phyloP scores from a whole-genome alignment of 2,113 vertebrate genomes.

The Scartelaos histophorus region DNA sequence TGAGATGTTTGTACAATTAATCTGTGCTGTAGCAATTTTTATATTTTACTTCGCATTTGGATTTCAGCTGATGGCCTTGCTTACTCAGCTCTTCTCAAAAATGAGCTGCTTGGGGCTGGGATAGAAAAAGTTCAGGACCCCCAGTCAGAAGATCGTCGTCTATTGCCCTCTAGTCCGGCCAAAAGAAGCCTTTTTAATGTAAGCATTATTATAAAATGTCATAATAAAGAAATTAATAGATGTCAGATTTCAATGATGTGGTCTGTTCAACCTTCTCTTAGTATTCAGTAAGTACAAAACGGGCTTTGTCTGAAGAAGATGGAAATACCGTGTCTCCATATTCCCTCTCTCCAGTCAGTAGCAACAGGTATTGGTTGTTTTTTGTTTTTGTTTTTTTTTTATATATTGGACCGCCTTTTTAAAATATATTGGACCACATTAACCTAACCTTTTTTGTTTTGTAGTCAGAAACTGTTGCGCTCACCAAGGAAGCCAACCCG shows the following conservation, averaged over 20 bases:
- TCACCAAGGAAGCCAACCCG: constrained; percentile 95
- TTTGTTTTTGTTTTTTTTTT: background rate
- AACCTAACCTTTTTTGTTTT: constrained; percentile 8
- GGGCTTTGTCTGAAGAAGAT: constrained; percentile 88
- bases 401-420: background rate
- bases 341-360: constrained; percentile 96
- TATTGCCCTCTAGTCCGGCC: constrained; percentile 92
- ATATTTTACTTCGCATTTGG: constrained; percentile 15
- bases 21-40: constrained; percentile 29
- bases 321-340: constrained; percentile 95
- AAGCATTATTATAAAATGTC: constrained; percentile 21
- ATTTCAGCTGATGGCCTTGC: constrained; percentile 86
- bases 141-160: constrained; percentile 91
- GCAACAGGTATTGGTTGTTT: constrained; percentile 85
- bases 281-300: constrained; percentile 94
- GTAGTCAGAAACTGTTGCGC: constrained; percentile 91
- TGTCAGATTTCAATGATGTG: too few species aligned
- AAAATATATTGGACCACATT: too few species aligned
- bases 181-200: constrained; percentile 96
- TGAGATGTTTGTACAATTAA: constrained; percentile 12
- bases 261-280: constrained; percentile 46
- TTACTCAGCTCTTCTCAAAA: constrained; percentile 96
- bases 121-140: constrained; percentile 98
- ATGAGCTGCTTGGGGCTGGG: constrained; percentile 92
- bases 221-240: background rate